A percentile compares a stretch with the other conserved stretches of the same genome.
Evolutionary conservation across 2,888 invertebrate species (phyloP).

Genomic region (Alviniconcha strummeri): DNA sequence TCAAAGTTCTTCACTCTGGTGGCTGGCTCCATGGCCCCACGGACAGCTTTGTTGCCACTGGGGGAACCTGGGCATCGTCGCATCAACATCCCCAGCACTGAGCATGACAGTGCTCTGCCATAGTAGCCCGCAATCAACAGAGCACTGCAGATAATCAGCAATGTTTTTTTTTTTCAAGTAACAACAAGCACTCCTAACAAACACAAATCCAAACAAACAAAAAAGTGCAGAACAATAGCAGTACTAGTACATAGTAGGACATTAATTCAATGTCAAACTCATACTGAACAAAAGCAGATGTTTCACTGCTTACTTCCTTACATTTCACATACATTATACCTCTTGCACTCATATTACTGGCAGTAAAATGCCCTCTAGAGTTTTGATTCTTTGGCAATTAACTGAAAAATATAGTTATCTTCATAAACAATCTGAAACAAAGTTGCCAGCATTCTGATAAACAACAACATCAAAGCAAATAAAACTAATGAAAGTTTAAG

Average conservation of each 20-base stretch:
- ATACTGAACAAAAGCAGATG: neutral
- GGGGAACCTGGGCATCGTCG: constrained; percentile 11
- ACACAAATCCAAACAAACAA: neutral
- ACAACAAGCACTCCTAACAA: neutral
- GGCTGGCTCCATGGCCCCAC: constrained; percentile 57
- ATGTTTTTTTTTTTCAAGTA: neutral
- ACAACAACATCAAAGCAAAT: no score
- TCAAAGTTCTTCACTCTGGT: constrained; percentile 69
- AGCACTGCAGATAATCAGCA: constrained; percentile 46
- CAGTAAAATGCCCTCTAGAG: no score
- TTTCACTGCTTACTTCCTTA: no score
- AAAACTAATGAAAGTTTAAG: no score
- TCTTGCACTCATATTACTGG: no score
- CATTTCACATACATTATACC: no score
- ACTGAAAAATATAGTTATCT: no score
- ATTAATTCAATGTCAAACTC: neutral
- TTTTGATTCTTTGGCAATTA: no score
- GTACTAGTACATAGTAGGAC: neutral
- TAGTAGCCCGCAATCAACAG: constrained; percentile 51
- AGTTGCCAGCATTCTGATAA: no score
- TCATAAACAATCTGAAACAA: no score
- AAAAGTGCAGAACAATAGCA: neutral
- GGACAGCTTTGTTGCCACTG: constrained; percentile 50
- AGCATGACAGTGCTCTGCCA: constrained; percentile 35
- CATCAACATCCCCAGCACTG: neutral